These are phyloP conservation scores for Morpho helenor DNA, from an alignment of 2,888 invertebrate species.

Conservation along the genomic window DNA sequence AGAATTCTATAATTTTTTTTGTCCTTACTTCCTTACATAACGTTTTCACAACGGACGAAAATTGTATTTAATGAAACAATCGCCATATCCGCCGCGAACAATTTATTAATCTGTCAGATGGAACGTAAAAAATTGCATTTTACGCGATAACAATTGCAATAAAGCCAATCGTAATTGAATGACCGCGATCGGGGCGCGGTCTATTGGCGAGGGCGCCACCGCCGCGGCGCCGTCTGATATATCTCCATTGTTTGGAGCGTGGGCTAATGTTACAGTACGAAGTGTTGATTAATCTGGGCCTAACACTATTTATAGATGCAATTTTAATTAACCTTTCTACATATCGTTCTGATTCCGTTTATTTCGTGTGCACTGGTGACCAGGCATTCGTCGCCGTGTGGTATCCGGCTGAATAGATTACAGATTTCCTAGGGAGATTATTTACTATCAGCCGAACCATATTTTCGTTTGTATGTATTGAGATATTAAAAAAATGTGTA, in stretches of 20 bases:
- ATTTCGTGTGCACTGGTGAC: not conserved
- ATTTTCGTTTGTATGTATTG: no score
- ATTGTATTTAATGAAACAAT: not conserved
- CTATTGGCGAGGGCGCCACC: constrained; percentile 43
- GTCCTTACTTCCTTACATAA: no score
- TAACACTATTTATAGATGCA: constrained; percentile 24
- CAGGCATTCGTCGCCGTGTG: no score
- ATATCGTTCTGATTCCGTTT: constrained; percentile 18
- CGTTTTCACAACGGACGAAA: no score
- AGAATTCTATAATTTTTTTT: no score
- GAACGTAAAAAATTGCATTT: constrained; percentile 28
- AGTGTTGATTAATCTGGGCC: constrained; percentile 21
- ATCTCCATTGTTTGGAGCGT: constrained; percentile 12
- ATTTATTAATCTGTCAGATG: constrained; percentile 13
- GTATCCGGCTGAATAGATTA: no score
- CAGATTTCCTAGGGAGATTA: no score
- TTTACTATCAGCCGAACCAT: no score
- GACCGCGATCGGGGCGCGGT: constrained; percentile 29
- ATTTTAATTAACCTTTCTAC: constrained; percentile 22
- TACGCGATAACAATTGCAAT: constrained; percentile 30
- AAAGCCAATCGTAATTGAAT: constrained; percentile 38
- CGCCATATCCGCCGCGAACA: constrained; percentile 1
- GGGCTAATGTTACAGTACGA: constrained; percentile 17
- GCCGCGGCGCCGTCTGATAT: constrained; percentile 25
- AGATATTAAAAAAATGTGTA: no score